phyloP scores from a whole-genome alignment of 2,113 vertebrate species.

The Falcunculus frontatus region DNA sequence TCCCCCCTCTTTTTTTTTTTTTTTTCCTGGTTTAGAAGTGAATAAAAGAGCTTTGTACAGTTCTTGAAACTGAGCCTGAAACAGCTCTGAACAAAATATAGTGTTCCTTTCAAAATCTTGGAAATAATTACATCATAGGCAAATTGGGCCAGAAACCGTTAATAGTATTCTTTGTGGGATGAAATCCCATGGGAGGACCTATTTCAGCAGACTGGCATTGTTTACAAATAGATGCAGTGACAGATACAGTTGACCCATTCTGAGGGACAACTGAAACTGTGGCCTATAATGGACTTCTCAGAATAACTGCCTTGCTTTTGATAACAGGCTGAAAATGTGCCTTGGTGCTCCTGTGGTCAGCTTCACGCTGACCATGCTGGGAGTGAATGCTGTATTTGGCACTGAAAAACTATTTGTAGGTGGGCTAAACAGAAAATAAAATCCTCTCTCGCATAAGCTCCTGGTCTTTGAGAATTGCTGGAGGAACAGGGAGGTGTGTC shows the following conservation, averaged over 20 bases:
- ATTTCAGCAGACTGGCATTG: constrained; percentile 53
- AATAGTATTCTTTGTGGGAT: constrained; percentile 65
- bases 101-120: constrained; percentile 69
- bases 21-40: not conserved
- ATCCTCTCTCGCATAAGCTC: not conserved
- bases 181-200: constrained; percentile 31
- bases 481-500: not conserved
- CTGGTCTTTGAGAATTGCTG: not conserved
- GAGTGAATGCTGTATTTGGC: not conserved
- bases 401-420: not conserved
- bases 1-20: not conserved
- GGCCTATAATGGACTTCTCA: not conserved
- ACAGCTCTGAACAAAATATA: constrained; percentile 57
- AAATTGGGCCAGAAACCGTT: constrained; percentile 64
- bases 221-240: constrained; percentile 66
- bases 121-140: constrained; percentile 74
- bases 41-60: constrained; percentile 68
- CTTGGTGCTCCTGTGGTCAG: not conserved
- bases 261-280: not conserved
- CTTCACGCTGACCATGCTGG: not conserved
- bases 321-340: not conserved
- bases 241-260: not conserved
- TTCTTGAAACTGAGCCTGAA: constrained; percentile 68
- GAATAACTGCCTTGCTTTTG: not conserved
- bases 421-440: not conserved